Conservation (phyloP, 2,113 vertebrate genomes). For the Verasper variegatus region DNA sequence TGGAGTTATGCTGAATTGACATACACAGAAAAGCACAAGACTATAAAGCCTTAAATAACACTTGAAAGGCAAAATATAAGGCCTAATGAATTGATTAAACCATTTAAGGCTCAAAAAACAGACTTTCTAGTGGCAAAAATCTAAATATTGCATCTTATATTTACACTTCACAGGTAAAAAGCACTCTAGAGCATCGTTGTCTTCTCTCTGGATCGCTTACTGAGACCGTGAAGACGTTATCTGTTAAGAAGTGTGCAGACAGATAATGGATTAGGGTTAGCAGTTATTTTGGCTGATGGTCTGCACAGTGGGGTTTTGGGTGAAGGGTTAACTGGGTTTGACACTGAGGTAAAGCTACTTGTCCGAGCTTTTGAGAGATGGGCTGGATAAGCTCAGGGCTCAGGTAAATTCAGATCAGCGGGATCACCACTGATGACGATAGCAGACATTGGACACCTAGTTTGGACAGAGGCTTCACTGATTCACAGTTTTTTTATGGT, state of each 20-base stretch:
- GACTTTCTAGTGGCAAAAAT: not conserved
- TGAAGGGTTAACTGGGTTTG: conserved; percentile 54
- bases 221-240: not conserved
- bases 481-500: conserved; percentile 7
- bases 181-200: not conserved
- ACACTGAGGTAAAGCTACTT: conserved; percentile 51
- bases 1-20: not conserved
- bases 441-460: conserved; percentile 27
- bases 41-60: conserved; percentile 19
- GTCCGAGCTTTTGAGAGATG: conserved; percentile 37
- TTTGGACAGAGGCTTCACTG: conserved; percentile 8
- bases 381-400: conserved; percentile 55
- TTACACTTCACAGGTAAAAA: conserved; percentile 12
- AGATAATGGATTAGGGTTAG: conserved; percentile 58
- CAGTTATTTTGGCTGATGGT: conserved; percentile 56
- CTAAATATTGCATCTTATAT: not conserved
- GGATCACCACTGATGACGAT: conserved; percentile 49
- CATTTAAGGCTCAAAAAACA: conserved; percentile 20
- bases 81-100: conserved; percentile 9
- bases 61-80: conserved; percentile 38
- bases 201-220: not conserved
- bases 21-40: not conserved
- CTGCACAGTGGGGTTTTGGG: conserved; percentile 42
- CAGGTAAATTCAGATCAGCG: conserved; percentile 44
- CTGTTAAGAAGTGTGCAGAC: conserved; percentile 26